Percentiles rank a stretch among this genome's conserved stretches.
Evolutionary conservation across 2,888 invertebrate genomes (phyloP).

Genomic region (Hartigia nigra): DNA sequence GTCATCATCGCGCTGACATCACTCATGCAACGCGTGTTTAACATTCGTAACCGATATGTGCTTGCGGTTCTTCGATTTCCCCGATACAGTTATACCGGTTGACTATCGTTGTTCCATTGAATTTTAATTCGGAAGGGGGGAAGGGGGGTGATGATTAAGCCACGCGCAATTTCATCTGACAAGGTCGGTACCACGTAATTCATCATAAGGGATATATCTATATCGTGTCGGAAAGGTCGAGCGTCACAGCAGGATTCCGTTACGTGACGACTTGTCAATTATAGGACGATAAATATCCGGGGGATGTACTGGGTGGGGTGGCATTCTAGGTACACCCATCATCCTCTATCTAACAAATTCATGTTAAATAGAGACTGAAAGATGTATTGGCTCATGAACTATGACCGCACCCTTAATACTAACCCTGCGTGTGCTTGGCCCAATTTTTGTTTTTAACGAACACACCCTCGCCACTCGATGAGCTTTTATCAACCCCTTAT

Average conservation of each 20-base stretch:
- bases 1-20: slow-evolving; percentile 42
- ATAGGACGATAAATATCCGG: background rate
- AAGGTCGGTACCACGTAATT: background rate
- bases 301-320: background rate
- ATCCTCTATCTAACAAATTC: background rate
- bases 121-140: no score
- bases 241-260: slow-evolving; percentile 13
- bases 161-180: background rate
- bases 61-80: slow-evolving; percentile 41
- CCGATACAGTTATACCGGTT: slow-evolving; percentile 31
- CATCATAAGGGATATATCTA: background rate
- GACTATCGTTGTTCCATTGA: background rate
- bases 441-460: background rate
- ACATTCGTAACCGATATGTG: slow-evolving; percentile 46
- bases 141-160: background rate
- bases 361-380: background rate
- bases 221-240: background rate
- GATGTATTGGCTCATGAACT: background rate
- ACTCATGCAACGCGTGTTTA: slow-evolving; percentile 38
- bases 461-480: background rate
- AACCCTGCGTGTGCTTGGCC: background rate
- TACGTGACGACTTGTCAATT: slow-evolving; percentile 27
- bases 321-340: background rate
- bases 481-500: background rate
- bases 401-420: background rate